phyloP scores from a whole-genome alignment of 1,140 invertebrate genomes.

The Brachionus sp. region DNA sequence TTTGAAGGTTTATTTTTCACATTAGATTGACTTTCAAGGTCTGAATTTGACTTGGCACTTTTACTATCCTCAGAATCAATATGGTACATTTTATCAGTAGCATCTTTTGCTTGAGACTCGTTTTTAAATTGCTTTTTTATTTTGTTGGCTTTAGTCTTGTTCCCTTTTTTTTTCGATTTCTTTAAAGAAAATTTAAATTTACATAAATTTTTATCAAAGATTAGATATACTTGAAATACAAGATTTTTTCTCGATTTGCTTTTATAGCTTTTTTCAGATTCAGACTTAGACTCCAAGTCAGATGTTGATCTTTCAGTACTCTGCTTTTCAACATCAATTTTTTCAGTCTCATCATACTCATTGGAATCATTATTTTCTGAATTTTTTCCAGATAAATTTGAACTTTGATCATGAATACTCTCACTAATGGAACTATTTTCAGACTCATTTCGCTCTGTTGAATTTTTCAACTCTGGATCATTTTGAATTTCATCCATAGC shows the following conservation, averaged over 20 bases:
- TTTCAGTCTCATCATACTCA: slow-evolving; percentile 48
- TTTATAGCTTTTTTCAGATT: slow-evolving; percentile 7
- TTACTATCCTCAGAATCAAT: neutral
- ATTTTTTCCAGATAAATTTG: slow-evolving; percentile 58
- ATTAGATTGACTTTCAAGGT: neutral
- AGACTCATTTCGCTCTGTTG: neutral
- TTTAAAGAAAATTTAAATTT: neutral
- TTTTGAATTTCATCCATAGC: slow-evolving; percentile 67
- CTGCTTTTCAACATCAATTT: slow-evolving; percentile 48
- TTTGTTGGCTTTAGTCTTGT: neutral
- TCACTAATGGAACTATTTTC: neutral
- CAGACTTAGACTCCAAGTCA: slow-evolving; percentile 41
- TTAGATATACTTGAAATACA: neutral
- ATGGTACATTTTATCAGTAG: neutral
- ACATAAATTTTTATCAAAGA: neutral
- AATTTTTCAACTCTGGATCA: slow-evolving; percentile 53
- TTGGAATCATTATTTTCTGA: slow-evolving; percentile 59
- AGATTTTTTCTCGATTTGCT: neutral
- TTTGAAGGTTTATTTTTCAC: neutral
- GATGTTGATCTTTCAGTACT: slow-evolving; percentile 48
- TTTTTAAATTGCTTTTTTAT: neutral
- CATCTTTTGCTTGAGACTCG: neutral
- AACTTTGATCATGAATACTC: neutral
- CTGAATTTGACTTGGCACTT: slow-evolving; percentile 1
- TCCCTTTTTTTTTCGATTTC: neutral